Evolutionary conservation across 2,888 invertebrate species (phyloP).

Genomic region (Phyllotreta cruciferae): DNA sequence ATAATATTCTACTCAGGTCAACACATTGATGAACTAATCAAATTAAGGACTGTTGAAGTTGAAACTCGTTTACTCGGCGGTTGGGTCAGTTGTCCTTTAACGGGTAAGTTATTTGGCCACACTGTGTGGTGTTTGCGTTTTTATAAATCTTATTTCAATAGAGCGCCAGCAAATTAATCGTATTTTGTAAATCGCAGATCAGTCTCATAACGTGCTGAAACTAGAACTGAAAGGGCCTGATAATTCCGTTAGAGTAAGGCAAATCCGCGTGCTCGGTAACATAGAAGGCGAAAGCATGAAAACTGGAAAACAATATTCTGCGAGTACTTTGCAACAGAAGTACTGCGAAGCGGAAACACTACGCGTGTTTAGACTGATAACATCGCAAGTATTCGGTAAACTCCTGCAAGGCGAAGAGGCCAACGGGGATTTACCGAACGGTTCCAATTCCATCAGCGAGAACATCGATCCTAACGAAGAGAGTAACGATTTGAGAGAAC

Average conservation of each 20-base stretch:
- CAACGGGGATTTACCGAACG: slow-evolving; percentile 44
- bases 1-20: slow-evolving; percentile 86
- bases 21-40: slow-evolving; percentile 80
- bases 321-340: slow-evolving; percentile 77
- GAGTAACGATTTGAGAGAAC: slow-evolving; percentile 76
- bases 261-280: slow-evolving; percentile 75
- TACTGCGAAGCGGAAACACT: slow-evolving; percentile 92
- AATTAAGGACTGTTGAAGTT: slow-evolving; percentile 84
- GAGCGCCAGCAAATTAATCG: background rate
- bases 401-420: slow-evolving; percentile 75
- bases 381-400: slow-evolving; percentile 89
- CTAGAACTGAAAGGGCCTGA: slow-evolving; percentile 92
- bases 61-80: slow-evolving; percentile 80
- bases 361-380: slow-evolving; percentile 89
- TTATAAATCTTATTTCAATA: no score
- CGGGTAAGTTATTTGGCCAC: slow-evolving; percentile 63
- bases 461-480: slow-evolving; percentile 61
- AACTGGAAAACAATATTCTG: slow-evolving; percentile 63
- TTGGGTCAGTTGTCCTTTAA: slow-evolving; percentile 89
- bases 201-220: slow-evolving; percentile 67
- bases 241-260: slow-evolving; percentile 86
- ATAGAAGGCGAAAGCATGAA: slow-evolving; percentile 65
- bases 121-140: no score
- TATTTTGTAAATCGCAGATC: slow-evolving; percentile 39
- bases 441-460: slow-evolving; percentile 53